Percentiles rank a stretch among this genome's conserved stretches.
These are phyloP conservation scores for Pempheris klunzingeri DNA, from an alignment of 2,797 vertebrate genomes.

Conservation along the genomic window DNA sequence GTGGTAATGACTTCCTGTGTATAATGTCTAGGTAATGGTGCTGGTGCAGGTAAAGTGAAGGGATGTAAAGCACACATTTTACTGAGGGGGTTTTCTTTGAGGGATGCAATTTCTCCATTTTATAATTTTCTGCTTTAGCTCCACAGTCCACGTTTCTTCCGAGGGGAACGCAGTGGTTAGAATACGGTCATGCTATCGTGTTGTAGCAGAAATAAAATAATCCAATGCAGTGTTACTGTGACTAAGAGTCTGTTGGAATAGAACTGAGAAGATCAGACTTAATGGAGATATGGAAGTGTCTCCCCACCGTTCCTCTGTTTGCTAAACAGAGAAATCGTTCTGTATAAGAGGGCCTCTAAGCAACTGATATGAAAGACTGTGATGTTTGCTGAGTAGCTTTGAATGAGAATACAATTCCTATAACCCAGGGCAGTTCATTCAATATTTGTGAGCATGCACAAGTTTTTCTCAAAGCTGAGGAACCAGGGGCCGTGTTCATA, in stretches of 20 bases:
- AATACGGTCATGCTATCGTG: conserved; percentile 40
- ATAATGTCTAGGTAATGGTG: conserved; percentile 67
- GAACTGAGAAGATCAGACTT: conserved; percentile 38
- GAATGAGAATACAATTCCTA: conserved; percentile 70
- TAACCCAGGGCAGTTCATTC: conserved; percentile 71
- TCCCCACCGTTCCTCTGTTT: conserved; percentile 41
- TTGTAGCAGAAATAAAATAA: conserved; percentile 54
- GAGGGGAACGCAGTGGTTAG: conserved; percentile 37
- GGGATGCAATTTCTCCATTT: conserved; percentile 60
- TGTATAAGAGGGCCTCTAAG: conserved; percentile 49
- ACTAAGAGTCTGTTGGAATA: conserved; percentile 46
- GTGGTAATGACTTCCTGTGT: conserved; percentile 72
- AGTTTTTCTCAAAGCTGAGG: conserved; percentile 54
- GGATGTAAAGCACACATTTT: conserved; percentile 70
- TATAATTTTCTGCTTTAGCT: conserved; percentile 48
- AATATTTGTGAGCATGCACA: conserved; percentile 68
- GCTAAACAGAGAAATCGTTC: conserved; percentile 50
- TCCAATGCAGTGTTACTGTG: conserved; percentile 43
- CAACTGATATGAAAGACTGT: conserved; percentile 59
- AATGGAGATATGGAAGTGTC: conserved; percentile 45
- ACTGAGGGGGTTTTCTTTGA: conserved; percentile 51
- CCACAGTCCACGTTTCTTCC: conserved; percentile 20
- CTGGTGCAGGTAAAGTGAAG: conserved; percentile 76
- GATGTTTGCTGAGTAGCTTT: conserved; percentile 75
- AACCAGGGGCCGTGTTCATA: conserved; percentile 48